A percentile compares a stretch with the other conserved stretches of the same genome.
These are phyloP conservation scores for Phataginus tricuspis DNA, from an alignment of 2,797 vertebrate genomes.

Conservation along the genomic window DNA sequence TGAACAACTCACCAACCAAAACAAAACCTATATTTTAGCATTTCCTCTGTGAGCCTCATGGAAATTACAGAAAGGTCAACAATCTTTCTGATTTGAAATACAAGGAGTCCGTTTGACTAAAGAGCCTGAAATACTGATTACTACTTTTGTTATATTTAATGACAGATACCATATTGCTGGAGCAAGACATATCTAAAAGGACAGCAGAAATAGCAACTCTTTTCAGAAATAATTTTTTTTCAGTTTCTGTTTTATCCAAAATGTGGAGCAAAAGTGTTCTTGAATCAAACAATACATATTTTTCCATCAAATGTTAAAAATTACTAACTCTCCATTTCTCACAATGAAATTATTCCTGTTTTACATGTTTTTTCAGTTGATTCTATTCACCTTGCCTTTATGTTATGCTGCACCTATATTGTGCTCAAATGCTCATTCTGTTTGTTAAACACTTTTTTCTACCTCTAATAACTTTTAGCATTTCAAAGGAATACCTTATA, in stretches of 20 bases:
- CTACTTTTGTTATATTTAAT: background rate
- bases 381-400: background rate
- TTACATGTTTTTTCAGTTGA: background rate
- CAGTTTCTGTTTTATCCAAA: slow-evolving; percentile 22
- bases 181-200: background rate
- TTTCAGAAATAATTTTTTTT: background rate
- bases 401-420: background rate
- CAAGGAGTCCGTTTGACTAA: background rate
- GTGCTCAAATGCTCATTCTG: background rate
- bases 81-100: background rate
- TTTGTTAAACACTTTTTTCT: background rate
- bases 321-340: background rate
- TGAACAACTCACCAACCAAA: background rate
- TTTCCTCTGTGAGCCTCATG: background rate
- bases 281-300: background rate
- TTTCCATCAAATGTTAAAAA: slow-evolving; percentile 16
- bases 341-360: background rate
- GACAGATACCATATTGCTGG: background rate
- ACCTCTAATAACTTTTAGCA: background rate
- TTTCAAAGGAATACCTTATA: slow-evolving; percentile 91
- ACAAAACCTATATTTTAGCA: background rate
- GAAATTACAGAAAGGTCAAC: background rate
- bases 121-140: background rate
- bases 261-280: background rate
- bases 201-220: background rate